Evolutionary conservation across 2,113 vertebrate species (phyloP).

Genomic region (Mus musculus): DNA sequence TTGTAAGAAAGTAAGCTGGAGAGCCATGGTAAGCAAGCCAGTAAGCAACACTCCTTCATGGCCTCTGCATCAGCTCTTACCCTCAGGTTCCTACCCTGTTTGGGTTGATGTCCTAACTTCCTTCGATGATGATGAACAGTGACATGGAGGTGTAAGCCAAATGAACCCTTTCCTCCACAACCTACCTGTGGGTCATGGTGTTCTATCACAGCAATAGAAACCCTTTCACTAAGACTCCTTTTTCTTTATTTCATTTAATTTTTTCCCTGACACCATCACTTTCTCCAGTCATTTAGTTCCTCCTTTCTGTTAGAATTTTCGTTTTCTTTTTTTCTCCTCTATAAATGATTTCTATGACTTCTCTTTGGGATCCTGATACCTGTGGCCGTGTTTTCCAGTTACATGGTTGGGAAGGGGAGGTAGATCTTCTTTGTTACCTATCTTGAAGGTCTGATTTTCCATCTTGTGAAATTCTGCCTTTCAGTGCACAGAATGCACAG

Average conservation of each 20-base stretch:
- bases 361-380: not conserved
- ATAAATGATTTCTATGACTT: not conserved
- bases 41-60: not conserved
- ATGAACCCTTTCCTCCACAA: not conserved
- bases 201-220: not conserved
- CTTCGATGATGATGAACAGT: not conserved
- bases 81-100: not conserved
- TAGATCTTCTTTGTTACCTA: accelerated
- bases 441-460: not conserved
- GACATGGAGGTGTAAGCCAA: not conserved
- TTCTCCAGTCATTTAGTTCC: not conserved
- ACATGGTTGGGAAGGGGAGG: not conserved
- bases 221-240: not conserved
- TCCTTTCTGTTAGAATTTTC: not conserved
- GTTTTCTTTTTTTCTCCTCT: not conserved
- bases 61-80: not conserved
- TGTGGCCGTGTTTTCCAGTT: not conserved
- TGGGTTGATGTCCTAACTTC: not conserved
- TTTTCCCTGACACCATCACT: not conserved
- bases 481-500: not conserved
- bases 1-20: not conserved
- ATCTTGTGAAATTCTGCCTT: not conserved
- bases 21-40: not conserved
- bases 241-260: not conserved
- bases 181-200: too few species aligned